Evolutionary conservation across 2,888 invertebrate genomes (phyloP), one percentile per base, ranked within the genome.

Genomic region (Lasioglossum figueresi): DNA sequence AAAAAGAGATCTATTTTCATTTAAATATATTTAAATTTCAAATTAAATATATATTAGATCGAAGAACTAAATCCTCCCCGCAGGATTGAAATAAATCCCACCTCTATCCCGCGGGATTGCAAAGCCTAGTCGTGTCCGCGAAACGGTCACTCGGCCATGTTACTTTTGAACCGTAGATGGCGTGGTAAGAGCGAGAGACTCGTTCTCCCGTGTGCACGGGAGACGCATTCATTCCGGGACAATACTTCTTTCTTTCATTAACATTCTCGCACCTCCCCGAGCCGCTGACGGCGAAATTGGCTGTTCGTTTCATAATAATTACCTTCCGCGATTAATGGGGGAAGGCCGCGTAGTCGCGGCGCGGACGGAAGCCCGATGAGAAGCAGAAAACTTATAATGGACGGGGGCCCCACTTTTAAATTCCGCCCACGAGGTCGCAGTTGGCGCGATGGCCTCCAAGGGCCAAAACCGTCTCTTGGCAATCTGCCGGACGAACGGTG

Each of bases 401-500:
- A 66, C n/a, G 78, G 81, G 63, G 37, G 52, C 80, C 88, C 85
- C 89, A 88, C 88, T 82, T 91, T 91, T 88, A 92, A 93, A 94
- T 94, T 93, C 93, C 87, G 89, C 86, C 88, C 93, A 91, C 92
- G 92, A 86, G 88, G 88, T 86, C 88, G 89, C 91, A 91, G 91
- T 91, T 92, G 93, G 91, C 91, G 89, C 91, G 89, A 92, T 86
- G 89, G 89, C 89, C 92, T 91, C 93, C 89, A 84, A 92, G 91
- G 93, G 90, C 90, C 91, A 84, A 86, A 91, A 89, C 86, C 90
- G 91, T 92, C 92, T 91, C 92, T 88, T 93, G 93, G 93, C 93
- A 93, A 93, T 93, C 92, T 93, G 92, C 91, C 93, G 92, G 90
- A 91, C 88, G 88, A 79, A 91, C 88, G 80, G 40, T 8, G 87